A percentile compares a stretch with the other conserved stretches of the same genome.
Evolutionary conservation across 2,888 invertebrate genomes (phyloP).

Genomic region (Drosophila nr. medialis): DNA sequence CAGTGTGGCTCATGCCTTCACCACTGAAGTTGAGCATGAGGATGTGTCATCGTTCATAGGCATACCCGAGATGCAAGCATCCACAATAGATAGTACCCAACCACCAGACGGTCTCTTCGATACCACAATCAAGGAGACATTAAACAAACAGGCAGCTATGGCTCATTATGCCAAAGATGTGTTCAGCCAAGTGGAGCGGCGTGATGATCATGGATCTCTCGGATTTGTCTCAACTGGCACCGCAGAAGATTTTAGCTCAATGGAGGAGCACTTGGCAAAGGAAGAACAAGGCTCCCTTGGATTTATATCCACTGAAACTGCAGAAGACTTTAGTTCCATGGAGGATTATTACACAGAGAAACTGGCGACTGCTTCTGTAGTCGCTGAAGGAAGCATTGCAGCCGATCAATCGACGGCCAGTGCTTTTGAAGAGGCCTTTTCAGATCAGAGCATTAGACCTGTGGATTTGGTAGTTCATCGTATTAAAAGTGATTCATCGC

Average conservation of each 20-base stretch:
- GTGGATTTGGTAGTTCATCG: slow-evolving; percentile 79
- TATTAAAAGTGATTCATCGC: slow-evolving; percentile 84
- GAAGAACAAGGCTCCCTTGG: slow-evolving; percentile 80
- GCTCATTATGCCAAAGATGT: slow-evolving; percentile 68
- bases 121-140: slow-evolving; percentile 62
- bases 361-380: slow-evolving; percentile 66
- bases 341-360: slow-evolving; percentile 82
- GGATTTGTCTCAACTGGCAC: slow-evolving; percentile 82
- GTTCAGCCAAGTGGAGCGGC: slow-evolving; percentile 55
- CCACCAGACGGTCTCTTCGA: slow-evolving; percentile 68
- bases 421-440: slow-evolving; percentile 70
- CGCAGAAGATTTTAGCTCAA: slow-evolving; percentile 76
- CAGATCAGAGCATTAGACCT: slow-evolving; percentile 74
- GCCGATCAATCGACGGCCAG: slow-evolving; percentile 55
- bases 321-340: slow-evolving; percentile 83
- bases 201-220: slow-evolving; percentile 73
- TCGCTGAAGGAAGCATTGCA: slow-evolving; percentile 53
- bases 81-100: slow-evolving; percentile 57
- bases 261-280: slow-evolving; percentile 73
- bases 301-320: slow-evolving; percentile 82
- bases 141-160: slow-evolving; percentile 74
- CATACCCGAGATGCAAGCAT: slow-evolving; percentile 72
- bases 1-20: slow-evolving; percentile 85
- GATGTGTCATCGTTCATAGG: slow-evolving; percentile 82
- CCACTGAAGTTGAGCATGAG: slow-evolving; percentile 41